Conservation (phyloP, 2,113 vertebrate species). For the Laterallus jamaicensis region DNA sequence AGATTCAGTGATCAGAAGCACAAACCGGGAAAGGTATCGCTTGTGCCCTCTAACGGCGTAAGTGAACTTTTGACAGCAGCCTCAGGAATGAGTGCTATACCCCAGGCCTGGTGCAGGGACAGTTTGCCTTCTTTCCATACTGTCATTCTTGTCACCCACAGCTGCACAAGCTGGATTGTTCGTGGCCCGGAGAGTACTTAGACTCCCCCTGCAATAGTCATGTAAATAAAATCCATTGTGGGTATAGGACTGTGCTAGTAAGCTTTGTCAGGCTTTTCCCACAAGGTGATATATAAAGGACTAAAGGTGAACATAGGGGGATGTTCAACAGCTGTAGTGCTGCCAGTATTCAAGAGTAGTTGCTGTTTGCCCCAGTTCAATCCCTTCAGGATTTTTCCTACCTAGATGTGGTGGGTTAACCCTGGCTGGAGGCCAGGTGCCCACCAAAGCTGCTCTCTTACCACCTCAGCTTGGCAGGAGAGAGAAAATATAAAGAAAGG, state of each 20-base stretch:
- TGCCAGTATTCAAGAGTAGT: not conserved
- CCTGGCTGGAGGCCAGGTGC: too few relatives aligned
- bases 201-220: fast-evolving
- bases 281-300: not conserved
- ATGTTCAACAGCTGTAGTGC: not conserved
- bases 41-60: not conserved
- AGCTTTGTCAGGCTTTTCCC: not conserved
- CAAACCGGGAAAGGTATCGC: not conserved
- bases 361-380: fast-evolving
- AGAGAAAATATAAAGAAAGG: too few relatives aligned
- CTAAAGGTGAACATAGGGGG: not conserved
- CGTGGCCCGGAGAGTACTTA: fast-evolving
- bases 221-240: not conserved
- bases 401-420: too few relatives aligned
- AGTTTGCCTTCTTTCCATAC: fast-evolving
- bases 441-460: too few relatives aligned
- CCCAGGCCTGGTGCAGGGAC: not conserved
- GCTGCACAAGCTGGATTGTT: not conserved
- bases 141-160: not conserved
- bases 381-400: not conserved
- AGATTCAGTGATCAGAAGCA: not conserved
- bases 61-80: not conserved
- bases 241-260: too few relatives aligned
- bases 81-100: fast-evolving
- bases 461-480: too few relatives aligned